These are phyloP conservation scores for Hemicordylus capensis DNA, from an alignment of 2,113 vertebrate genomes.

Conservation along the genomic window DNA sequence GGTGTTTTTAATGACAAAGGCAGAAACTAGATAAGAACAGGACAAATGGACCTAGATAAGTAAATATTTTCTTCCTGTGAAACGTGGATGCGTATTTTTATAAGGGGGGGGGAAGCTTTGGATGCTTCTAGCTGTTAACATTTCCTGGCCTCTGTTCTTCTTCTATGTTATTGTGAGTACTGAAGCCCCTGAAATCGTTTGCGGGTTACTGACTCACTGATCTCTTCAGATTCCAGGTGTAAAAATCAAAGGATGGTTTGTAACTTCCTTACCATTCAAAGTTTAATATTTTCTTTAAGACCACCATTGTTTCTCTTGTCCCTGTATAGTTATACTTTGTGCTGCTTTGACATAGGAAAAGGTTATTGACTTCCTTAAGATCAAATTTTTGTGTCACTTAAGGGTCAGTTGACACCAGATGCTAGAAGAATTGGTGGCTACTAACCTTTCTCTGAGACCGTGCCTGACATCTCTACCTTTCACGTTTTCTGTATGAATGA, in stretches of 20 bases:
- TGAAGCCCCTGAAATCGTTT: not conserved
- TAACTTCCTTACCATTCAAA: not conserved
- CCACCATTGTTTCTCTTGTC: not conserved
- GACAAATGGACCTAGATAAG: too few relatives aligned
- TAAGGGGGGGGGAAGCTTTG: too few relatives aligned
- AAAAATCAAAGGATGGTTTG: not conserved
- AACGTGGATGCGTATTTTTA: too few relatives aligned
- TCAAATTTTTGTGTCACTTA: not conserved
- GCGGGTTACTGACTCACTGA: not conserved
- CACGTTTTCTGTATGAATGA: conserved; percentile 42
- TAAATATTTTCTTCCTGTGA: too few relatives aligned
- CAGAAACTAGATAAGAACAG: too few relatives aligned
- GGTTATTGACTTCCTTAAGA: conserved; percentile 9
- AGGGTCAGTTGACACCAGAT: conserved; percentile 9
- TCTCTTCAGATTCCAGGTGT: not conserved
- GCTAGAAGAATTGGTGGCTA: conserved; percentile 16
- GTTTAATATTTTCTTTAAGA: not conserved
- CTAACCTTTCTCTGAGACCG: conserved; percentile 8
- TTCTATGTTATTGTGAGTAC: not conserved
- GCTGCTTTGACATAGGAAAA: not conserved
- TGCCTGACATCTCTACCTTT: not conserved
- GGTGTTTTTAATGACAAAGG: too few relatives aligned
- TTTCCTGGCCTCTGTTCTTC: too few relatives aligned
- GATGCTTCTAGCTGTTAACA: not conserved
- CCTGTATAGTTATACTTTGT: not conserved